These are phyloP conservation scores for Leuciscus waleckii DNA, from an alignment of 2,797 vertebrate genomes.

Conservation along the genomic window DNA sequence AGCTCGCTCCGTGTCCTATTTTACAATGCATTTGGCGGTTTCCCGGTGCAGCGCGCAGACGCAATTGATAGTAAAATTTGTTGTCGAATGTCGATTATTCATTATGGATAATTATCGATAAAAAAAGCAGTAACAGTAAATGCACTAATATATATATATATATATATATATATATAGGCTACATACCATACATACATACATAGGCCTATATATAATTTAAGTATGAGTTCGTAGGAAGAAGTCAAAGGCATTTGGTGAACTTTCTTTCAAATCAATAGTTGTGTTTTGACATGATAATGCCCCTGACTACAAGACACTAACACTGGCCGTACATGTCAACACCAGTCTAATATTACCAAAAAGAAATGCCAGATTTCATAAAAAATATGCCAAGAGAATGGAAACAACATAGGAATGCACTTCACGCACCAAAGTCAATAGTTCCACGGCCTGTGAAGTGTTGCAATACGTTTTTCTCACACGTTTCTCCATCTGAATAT, in stretches of 20 bases:
- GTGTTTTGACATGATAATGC: slow-evolving; percentile 15
- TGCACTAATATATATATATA: too few relatives aligned
- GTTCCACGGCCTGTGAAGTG: slow-evolving; percentile 12
- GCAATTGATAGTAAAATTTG: too few relatives aligned
- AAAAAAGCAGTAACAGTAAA: too few relatives aligned
- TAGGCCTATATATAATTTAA: neutral
- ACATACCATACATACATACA: neutral
- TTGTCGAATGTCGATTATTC: too few relatives aligned
- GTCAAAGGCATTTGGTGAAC: neutral
- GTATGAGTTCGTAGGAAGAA: neutral
- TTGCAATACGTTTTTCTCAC: slow-evolving; percentile 33
- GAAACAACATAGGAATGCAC: slow-evolving; percentile 37
- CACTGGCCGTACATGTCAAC: slow-evolving; percentile 26
- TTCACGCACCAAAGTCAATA: slow-evolving; percentile 39
- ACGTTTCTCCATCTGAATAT: slow-evolving; percentile 34
- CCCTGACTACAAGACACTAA: slow-evolving; percentile 23
- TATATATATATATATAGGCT: neutral
- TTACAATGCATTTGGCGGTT: too few relatives aligned
- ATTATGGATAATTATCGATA: too few relatives aligned
- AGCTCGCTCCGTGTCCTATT: too few relatives aligned
- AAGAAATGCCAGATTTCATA: slow-evolving; percentile 33
- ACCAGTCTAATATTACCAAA: slow-evolving; percentile 34
- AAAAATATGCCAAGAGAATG: slow-evolving; percentile 39
- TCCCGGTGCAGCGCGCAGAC: too few relatives aligned
- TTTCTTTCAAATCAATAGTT: neutral